Evolutionary conservation across 2,113 vertebrate genomes (phyloP).

Genomic region (Delphinus delphis): DNA sequence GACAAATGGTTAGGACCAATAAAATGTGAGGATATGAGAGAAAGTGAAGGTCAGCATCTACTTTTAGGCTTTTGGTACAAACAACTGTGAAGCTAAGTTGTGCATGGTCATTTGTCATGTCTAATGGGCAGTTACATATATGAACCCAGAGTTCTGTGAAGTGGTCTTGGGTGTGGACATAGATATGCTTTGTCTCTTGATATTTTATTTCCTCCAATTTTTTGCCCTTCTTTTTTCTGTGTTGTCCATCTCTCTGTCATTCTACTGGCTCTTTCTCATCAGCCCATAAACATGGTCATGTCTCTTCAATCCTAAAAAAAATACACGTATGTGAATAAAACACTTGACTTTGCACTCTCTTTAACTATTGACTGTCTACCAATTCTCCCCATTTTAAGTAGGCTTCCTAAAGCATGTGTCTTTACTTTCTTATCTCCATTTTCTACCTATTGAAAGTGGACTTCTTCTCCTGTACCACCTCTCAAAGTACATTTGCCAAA

Average conservation of each 20-base stretch:
- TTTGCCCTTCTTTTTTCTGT: not conserved
- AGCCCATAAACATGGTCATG: not conserved
- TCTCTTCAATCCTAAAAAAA: not conserved
- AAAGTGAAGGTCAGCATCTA: not conserved
- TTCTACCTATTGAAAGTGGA: not conserved
- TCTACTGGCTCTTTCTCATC: not conserved
- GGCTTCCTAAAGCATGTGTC: not conserved
- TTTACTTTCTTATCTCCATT: not conserved
- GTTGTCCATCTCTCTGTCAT: not conserved
- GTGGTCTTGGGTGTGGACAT: not conserved
- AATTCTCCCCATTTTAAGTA: not conserved
- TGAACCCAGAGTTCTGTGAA: not conserved
- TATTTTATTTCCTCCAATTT: not conserved
- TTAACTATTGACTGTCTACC: not conserved
- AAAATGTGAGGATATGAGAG: not conserved
- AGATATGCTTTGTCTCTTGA: not conserved
- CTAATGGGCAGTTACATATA: not conserved
- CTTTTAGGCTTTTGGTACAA: not conserved
- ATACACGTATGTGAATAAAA: not conserved
- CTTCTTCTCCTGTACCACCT: not conserved
- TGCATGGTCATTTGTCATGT: not conserved
- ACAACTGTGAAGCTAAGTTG: not conserved
- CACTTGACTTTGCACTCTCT: not conserved
- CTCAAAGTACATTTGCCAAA: not conserved
- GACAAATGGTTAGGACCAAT: not conserved